Evolutionary conservation across 2,797 vertebrate species (phyloP).

Genomic region (Lerista edwardsae): DNA sequence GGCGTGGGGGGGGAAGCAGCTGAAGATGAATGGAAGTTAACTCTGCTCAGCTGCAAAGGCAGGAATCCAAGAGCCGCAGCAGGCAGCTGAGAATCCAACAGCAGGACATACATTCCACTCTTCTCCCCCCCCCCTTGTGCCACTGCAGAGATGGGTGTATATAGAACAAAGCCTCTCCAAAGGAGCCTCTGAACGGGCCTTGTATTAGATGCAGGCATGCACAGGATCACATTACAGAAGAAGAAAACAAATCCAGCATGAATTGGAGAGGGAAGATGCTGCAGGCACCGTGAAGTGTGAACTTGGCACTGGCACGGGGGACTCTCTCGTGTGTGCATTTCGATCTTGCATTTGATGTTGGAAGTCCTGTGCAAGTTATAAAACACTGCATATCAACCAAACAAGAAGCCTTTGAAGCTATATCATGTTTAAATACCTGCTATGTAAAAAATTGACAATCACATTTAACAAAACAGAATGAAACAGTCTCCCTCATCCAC

Average conservation of each 20-base stretch:
- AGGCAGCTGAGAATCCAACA: slow-evolving; percentile 65
- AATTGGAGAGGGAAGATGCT: slow-evolving; percentile 1
- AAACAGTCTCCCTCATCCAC: neutral
- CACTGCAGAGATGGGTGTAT: slow-evolving; percentile 10
- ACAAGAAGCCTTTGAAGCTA: neutral
- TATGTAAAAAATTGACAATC: neutral
- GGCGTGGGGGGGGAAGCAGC: neutral
- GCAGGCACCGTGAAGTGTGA: slow-evolving; percentile 1
- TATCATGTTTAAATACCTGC: neutral
- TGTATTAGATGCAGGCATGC: neutral
- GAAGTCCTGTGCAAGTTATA: slow-evolving; percentile 4
- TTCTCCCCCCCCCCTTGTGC: fast-evolving
- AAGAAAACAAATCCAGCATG: neutral
- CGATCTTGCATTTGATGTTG: neutral
- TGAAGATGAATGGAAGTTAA: slow-evolving; percentile 61
- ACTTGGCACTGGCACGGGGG: neutral
- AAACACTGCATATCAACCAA: neutral
- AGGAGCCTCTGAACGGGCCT: neutral
- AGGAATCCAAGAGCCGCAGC: slow-evolving; percentile 54
- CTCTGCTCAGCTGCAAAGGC: slow-evolving; percentile 57
- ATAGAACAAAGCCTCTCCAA: neutral
- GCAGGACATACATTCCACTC: neutral
- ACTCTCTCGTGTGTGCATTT: neutral
- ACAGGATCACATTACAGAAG: neutral
- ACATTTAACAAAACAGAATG: neutral